A percentile compares a stretch with the other conserved stretches of the same genome.
Evolutionary conservation across 2,113 vertebrate species (phyloP).

Genomic region (Camelus dromedarius): DNA sequence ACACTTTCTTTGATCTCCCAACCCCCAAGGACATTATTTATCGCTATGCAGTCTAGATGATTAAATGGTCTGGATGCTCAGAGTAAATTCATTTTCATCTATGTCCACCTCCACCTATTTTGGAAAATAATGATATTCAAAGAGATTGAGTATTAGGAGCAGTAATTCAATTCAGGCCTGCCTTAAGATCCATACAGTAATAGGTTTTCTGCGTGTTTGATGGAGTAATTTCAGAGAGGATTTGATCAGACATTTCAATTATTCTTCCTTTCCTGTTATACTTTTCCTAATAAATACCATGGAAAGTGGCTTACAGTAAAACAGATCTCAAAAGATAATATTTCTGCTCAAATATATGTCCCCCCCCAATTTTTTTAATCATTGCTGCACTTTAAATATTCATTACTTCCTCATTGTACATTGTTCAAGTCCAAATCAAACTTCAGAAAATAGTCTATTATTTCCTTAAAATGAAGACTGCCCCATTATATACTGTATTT

Average conservation of each 20-base stretch:
- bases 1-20: background rate
- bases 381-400: background rate
- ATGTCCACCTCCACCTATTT: constrained; percentile 37
- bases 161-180: constrained; percentile 59
- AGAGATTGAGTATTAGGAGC: constrained; percentile 25
- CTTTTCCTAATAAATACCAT: constrained; percentile 53
- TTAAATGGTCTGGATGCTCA: constrained; percentile 27
- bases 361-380: background rate
- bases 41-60: background rate
- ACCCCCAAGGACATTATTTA: background rate
- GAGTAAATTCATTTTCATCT: constrained; percentile 60
- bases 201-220: background rate
- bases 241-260: constrained; percentile 55
- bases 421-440: constrained; percentile 46
- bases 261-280: constrained; percentile 66
- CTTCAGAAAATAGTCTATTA: background rate
- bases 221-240: constrained; percentile 57
- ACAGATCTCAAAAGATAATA: background rate
- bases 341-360: constrained; percentile 1
- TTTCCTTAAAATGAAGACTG: background rate
- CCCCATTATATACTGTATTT: background rate
- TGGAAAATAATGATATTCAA: constrained; percentile 28
- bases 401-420: background rate
- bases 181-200: constrained; percentile 37
- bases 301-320: constrained; percentile 62